These are phyloP conservation scores for Gyrodactylus bullatarudis DNA, from an alignment of 1,140 invertebrate species.

Conservation along the genomic window DNA sequence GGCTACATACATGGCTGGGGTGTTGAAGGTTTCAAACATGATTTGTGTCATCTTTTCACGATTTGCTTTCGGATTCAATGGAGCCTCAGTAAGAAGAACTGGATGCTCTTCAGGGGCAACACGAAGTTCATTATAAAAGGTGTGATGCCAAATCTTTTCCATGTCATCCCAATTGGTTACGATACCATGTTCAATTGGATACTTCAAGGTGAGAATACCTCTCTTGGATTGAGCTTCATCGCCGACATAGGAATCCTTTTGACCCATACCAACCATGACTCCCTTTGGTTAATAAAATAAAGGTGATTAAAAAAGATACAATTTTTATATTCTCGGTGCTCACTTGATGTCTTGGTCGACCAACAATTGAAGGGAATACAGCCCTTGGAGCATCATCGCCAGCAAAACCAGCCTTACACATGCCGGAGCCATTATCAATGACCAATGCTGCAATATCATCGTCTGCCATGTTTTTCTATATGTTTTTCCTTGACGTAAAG, in stretches of 20 bases:
- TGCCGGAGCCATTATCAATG: too few relatives aligned
- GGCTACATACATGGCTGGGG: conserved; percentile 23
- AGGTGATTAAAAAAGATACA: too few relatives aligned
- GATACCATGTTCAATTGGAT: too few relatives aligned
- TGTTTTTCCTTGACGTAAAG: too few relatives aligned
- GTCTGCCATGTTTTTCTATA: conserved; percentile 48
- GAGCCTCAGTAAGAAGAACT: conserved; percentile 12
- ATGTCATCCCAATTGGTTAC: conserved; percentile 23
- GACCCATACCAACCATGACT: conserved; percentile 77
- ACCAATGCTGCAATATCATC: conserved; percentile 42
- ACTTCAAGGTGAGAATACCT: too few relatives aligned
- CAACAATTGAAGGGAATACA: too few relatives aligned
- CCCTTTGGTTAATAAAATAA: too few relatives aligned
- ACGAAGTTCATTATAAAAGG: conserved; percentile 13
- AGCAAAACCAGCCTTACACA: conserved; percentile 34
- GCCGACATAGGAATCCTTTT: conserved; percentile 67
- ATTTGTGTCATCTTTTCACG: too few relatives aligned
- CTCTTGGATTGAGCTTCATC: conserved; percentile 73
- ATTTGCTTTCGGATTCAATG: conserved; percentile 12
- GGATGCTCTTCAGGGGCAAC: conserved; percentile 15
- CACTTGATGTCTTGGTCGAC: conserved; percentile 29
- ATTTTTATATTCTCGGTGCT: conserved; percentile 25
- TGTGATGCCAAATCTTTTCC: too few relatives aligned
- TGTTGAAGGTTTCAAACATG: conserved; percentile 14
- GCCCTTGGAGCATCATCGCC: conserved; percentile 32